phyloP scores from a whole-genome alignment of 92 coral and sea anemone species.

The Blastomussa wellsi region DNA sequence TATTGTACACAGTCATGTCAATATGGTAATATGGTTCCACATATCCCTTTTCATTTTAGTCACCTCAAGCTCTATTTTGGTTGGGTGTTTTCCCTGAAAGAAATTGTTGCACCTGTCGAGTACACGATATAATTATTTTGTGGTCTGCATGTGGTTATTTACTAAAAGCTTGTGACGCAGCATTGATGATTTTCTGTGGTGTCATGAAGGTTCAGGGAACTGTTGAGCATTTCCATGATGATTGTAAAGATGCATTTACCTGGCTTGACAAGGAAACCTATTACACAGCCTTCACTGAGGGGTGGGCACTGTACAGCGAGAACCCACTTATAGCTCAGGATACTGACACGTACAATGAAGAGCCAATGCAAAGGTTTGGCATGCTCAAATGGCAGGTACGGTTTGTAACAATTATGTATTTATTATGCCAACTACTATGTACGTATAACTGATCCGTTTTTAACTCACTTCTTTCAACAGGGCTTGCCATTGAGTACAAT shows the following conservation, averaged over 20 bases:
- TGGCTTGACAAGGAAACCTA: conserved; percentile 82
- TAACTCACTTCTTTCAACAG: too few relatives aligned
- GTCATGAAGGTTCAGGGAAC: conserved; percentile 80
- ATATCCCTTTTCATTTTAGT: too few relatives aligned
- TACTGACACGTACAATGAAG: conserved; percentile 79
- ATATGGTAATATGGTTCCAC: too few relatives aligned
- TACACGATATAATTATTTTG: too few relatives aligned
- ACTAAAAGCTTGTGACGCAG: not conserved
- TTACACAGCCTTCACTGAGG: conserved; percentile 96
- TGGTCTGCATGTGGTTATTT: not conserved
- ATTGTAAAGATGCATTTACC: conserved; percentile 72
- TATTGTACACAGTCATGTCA: too few relatives aligned
- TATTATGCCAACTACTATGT: not conserved
- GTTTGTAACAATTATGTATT: not conserved
- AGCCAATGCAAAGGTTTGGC: conserved; percentile 90
- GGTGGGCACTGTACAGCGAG: conserved; percentile 96
- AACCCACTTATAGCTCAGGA: conserved; percentile 87
- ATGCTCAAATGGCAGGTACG: conserved; percentile 93
- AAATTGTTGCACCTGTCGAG: too few relatives aligned
- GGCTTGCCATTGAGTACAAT: too few relatives aligned
- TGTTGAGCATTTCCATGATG: conserved; percentile 84
- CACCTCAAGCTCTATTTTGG: too few relatives aligned
- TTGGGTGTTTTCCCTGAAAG: too few relatives aligned
- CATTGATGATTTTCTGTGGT: not conserved
- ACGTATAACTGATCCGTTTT: too few relatives aligned